Base-by-base conservation (phyloP, 2,797 vertebrate species). In the Rhinella marina region DNA sequence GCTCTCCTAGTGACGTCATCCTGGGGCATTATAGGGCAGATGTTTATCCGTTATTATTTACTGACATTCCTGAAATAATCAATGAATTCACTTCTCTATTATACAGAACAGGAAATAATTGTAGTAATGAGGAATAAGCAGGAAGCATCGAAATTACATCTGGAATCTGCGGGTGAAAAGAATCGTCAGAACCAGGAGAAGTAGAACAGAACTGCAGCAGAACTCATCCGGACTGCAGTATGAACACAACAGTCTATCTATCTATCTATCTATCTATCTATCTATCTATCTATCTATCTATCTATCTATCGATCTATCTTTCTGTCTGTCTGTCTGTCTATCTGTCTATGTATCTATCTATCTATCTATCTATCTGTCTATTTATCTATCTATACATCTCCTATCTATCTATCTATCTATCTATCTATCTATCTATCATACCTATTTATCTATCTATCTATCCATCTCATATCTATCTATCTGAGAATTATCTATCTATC, bases 361-460 rank as follows among this genome's bases (percentile, higher is more conserved):
- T 54, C 23, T 77, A 48, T 72, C 32, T 32, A 32, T 32, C 32
- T 29, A 27, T 48, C 19, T 73, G 11, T 25, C 4, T 76, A 54
- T 52, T 2, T 76, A 70, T 73, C 17, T 66, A 27, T 50, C 2
- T 17, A 32, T 72, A 1, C 32, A 27, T 68, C 11, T 16, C 13
- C 1, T 7, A 48, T 73, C 32, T 27, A 27, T 27, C 64, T 27
- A 66, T 66, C 62, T 64, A 64, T 64, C 62, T 13, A 66, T 66
- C 62, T 66, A 66, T 66, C 48, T 76, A 76, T 76, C 48, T 76
- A 76, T 76, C 48, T 76, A 76, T 54, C n/a, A n/a, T n/a, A n/a
- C n/a, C 48, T 76, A 54, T 76, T 21, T 76, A 76, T 76, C 41
- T 76, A 76, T 76, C 41, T 76, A 76, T 76, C 48, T 76, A 76